Evolutionary conservation across 2,888 invertebrate genomes (phyloP), one percentile per base, ranked within the genome.

Genomic region (Abrostola tripartita): DNA sequence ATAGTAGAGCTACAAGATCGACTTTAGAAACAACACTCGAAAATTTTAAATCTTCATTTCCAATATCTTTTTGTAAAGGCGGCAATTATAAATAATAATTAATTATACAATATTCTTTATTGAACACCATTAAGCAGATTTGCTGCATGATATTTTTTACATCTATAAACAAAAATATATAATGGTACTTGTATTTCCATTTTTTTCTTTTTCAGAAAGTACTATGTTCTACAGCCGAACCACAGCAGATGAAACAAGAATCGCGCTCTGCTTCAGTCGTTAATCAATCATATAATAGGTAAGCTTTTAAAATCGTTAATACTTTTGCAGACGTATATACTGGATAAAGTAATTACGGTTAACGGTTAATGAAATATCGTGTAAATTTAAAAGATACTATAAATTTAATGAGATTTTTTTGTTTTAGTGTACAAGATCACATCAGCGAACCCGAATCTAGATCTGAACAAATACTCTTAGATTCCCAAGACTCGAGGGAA

Each of bases 221-320:
- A 0, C 68, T 91, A 24, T 87, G 88, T 65, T 77, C 87, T 4
- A 82, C 82, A 14, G 65, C 87, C 10, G 94, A 92, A 65, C 79
- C 78, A 14, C 91, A 91, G 65, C 87, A 88, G 59, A 81, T 84
- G 14, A 91, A 92, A 65, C 73, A 87, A 4, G 90, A 90, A 63
- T 92, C 93, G 0, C 87, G 91, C 40, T 83, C 87, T 0, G 87
- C 88, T 14, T 92, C 94, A 5, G 84, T 91, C 9, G 87, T 89
- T 8, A 93, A 94, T 66, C 93, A 92, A 56, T 93, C 94, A 0
- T 94, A 94, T 68, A 92, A 92, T 70, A 94, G 94, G 94, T 92
- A 78, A 41, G 41, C 37, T 51, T 52, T 60, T 14, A 35, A 41
- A 41, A n/a, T n/a, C 12, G 42, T 41, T 14, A 12, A 12, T 58